Evolutionary conservation across 1,140 invertebrate species (phyloP), one percentile per base, ranked within the genome.

Genomic region (Drosophila varians): DNA sequence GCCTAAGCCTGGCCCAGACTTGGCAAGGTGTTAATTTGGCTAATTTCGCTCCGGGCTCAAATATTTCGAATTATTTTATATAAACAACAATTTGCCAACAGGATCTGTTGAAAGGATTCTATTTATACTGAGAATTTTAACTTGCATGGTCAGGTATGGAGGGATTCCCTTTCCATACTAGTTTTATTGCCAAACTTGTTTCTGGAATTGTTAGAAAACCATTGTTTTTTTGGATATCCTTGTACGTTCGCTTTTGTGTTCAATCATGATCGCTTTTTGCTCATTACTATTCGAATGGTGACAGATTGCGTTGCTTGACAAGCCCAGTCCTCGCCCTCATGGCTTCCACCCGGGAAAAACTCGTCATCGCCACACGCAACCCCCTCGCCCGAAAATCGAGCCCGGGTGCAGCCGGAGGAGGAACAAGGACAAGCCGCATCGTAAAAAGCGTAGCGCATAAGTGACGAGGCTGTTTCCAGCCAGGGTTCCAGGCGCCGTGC

Each of bases 1-100:
- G 74, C 49, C 68, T 82, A 77, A 82, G 77, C 77, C 77, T 31
- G 42, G 31, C 42, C 56, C 61, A 25, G 74, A 74, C 71, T 80
- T 61, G 60, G 62, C 61, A 69, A 87, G 82, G 82, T 87, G 82
- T 87, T 87, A 87, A 87, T 87, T 87, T 87, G 70, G 82, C 83
- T 87, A 87, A 87, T 87, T 87, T 87, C 70, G 82, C 86, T 87
- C 74, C 64, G 74, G 77, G 64, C 69, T 77, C 70, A 70, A 87
- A 87, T 87, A 87, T 87, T 87, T 87, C 31, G 71, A 86, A 86
- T 86, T 86, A 86, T 87, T 86, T 69, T 47, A 82, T 79, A 77
- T 82, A 60, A 69, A 21, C 2, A 82, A 82, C 73, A 82, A 80
- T 82, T 80, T 82, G 77, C 66, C 46, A 52, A 56, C 56, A 26